Base-by-base conservation (phyloP, 2,888 invertebrate genomes). In the Stenoptilia bipunctidactyla region DNA sequence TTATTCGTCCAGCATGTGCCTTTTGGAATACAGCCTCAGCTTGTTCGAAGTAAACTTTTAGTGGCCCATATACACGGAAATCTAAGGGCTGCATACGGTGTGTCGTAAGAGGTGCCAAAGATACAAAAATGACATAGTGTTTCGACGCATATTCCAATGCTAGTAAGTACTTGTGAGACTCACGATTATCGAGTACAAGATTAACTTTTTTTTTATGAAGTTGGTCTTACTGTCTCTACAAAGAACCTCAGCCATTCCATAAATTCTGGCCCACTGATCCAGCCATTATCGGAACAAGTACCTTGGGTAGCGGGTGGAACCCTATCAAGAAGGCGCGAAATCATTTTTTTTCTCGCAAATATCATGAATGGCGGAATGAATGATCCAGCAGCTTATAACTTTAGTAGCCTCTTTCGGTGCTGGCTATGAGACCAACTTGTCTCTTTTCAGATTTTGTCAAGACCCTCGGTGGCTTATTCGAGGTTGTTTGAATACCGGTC, bases 341-440 rank as follows among this genome's bases (percentile, higher is more conserved):
- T 13, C 39, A 42, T 40, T 15, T 15, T 42, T 25, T 43, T 42
- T 6, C 43, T 25, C 5, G 37, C 37, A 20, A 40, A 43, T 20
- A 43, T 43, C 41, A 42, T 15, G 20, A 43, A 38, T 12, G 43
- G 36, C 12, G 40, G 43, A 15, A 40, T 15, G 20, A 43, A 45
- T 13, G 43, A 37, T 15, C 43, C 45, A 13, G 45, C 40, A 12
- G 51, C 49, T 41, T 47, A 51, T 43, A 5, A 47, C 44, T 15
- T 45, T 50, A 13, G 47, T 49, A 15, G 12, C 40, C 42, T 34
- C 39, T 15, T 37, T 45, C 45, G 9, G 15, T 27, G 34, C 41
- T 41, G 15, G 34, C 41, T 41, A 42, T 37, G 13, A 34, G 27
- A 15, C 38, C 40, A 34, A 44, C 40, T 37, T 44, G 43, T 12